Conservation (phyloP, 92 coral and sea anemone genomes). For the Porites lobata region DNA sequence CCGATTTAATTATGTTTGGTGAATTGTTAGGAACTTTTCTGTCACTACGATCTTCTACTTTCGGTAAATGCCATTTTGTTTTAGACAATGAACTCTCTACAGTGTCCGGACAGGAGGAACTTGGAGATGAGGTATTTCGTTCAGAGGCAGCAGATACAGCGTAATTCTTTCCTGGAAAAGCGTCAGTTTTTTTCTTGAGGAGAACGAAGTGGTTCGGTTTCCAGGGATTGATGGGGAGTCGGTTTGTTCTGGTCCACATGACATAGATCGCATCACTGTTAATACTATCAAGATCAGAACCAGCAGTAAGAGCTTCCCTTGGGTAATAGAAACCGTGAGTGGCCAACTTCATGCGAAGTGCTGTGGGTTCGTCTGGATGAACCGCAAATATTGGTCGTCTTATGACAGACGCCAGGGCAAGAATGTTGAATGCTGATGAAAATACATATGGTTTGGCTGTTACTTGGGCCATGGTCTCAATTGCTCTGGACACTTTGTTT, state of each 20-base stretch:
- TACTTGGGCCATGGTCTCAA: conserved; percentile 27
- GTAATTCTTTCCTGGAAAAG: background rate
- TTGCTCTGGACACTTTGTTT: conserved; percentile 14
- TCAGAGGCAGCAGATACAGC: background rate
- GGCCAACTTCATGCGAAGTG: background rate
- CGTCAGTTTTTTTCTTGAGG: background rate
- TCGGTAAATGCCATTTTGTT: no score
- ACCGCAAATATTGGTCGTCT: conserved; percentile 51
- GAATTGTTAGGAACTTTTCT: no score
- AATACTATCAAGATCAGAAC: background rate
- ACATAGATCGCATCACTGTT: conserved; percentile 12
- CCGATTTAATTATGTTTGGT: no score
- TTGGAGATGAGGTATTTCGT: no score
- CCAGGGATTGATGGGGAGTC: conserved; percentile 28
- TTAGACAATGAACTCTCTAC: no score
- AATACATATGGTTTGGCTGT: conserved; percentile 34
- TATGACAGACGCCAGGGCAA: conserved; percentile 62
- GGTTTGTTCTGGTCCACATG: conserved; percentile 44
- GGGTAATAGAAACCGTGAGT: background rate
- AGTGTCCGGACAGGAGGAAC: no score
- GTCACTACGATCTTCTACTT: no score
- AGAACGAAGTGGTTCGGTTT: conserved; percentile 48
- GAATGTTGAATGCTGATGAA: conserved; percentile 31
- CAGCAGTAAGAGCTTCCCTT: background rate
- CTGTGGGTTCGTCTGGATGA: conserved; percentile 38